Conservation (phyloP, 2,888 invertebrate genomes). For the Ischnus inquisitorius region DNA sequence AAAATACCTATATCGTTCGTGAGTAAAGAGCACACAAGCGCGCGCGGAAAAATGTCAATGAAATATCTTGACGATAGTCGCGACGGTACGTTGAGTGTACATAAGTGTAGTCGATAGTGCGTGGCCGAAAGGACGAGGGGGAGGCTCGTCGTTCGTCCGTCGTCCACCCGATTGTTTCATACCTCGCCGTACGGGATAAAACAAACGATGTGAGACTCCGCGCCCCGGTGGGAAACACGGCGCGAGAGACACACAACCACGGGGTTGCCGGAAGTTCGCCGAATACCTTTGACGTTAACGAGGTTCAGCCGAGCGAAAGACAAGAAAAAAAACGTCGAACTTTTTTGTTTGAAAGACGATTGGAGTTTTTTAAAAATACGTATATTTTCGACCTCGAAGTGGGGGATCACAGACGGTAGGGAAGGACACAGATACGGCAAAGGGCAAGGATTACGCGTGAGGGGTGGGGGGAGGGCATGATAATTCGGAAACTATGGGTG, state of each 20-base stretch:
- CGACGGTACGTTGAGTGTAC: slow-evolving; percentile 12
- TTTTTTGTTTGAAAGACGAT: slow-evolving; percentile 8
- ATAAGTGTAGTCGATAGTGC: slow-evolving; percentile 27
- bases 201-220: slow-evolving; percentile 37
- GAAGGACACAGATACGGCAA: neutral
- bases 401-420: slow-evolving; percentile 3
- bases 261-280: slow-evolving; percentile 67
- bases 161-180: slow-evolving; percentile 15
- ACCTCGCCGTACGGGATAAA: slow-evolving; percentile 23
- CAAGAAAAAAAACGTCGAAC: slow-evolving; percentile 1
- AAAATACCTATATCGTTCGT: slow-evolving; percentile 31
- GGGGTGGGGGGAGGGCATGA: slow-evolving; percentile 81
- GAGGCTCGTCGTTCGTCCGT: slow-evolving; percentile 2
- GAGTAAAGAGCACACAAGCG: slow-evolving; percentile 69
- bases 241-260: slow-evolving; percentile 45
- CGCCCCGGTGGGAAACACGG: slow-evolving; percentile 60
- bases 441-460: slow-evolving; percentile 59
- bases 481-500: slow-evolving; percentile 91
- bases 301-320: slow-evolving; percentile 25
- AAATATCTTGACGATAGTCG: slow-evolving; percentile 13
- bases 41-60: slow-evolving; percentile 40
- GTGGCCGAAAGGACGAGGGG: slow-evolving; percentile 12
- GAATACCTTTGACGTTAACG: slow-evolving; percentile 57
- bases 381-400: neutral
- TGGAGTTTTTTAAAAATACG: neutral